These are phyloP conservation scores for Lanius collurio DNA, from an alignment of 2,113 vertebrate species.

Conservation along the genomic window DNA sequence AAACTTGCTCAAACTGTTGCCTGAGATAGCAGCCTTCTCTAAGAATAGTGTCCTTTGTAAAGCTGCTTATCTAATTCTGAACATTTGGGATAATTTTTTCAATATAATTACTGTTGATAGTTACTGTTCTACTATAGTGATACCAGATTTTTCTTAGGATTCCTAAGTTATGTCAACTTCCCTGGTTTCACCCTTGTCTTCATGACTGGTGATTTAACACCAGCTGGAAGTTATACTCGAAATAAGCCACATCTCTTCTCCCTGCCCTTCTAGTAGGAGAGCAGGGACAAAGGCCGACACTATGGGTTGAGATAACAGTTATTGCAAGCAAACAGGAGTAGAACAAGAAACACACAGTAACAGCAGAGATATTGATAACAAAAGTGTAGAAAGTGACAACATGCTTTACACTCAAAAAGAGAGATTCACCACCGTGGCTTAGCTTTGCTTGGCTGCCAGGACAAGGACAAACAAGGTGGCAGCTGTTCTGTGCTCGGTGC, in stretches of 20 bases:
- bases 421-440: background rate
- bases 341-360: background rate
- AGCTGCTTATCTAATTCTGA: background rate
- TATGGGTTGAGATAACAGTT: background rate
- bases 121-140: background rate
- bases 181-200: background rate
- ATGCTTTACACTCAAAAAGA: background rate
- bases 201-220: background rate
- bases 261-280: background rate
- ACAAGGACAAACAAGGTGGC: background rate
- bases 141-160: background rate
- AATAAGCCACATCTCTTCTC: background rate
- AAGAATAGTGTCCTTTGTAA: background rate
- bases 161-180: background rate
- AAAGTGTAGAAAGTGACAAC: background rate
- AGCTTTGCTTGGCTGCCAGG: background rate
- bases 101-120: background rate
- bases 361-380: background rate
- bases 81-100: background rate
- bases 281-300: background rate
- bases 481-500: rapidly evolving
- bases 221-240: background rate
- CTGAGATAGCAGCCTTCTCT: background rate
- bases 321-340: background rate
- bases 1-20: background rate